Evolutionary conservation across 2,113 vertebrate genomes (phyloP).

Genomic region (Hemiprocne comata): DNA sequence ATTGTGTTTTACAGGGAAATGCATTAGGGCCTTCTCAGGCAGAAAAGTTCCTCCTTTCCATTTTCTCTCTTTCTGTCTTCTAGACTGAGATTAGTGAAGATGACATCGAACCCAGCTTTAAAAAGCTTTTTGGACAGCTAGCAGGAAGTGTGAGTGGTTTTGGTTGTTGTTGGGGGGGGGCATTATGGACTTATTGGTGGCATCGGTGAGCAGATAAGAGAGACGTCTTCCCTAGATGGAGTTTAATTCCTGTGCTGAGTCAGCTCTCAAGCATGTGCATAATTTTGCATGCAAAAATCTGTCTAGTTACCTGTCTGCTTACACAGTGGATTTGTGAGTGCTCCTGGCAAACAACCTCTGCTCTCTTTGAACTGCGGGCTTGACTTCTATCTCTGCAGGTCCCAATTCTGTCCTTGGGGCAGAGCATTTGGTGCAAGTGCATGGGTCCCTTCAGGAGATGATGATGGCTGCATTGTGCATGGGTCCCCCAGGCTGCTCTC

Average conservation of each 20-base stretch:
- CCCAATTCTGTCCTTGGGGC: neutral
- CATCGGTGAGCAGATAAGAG: neutral
- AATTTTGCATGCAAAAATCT: neutral
- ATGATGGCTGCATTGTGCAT: neutral
- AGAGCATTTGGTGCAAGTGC: neutral
- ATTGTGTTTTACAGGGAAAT: neutral
- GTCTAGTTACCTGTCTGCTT: neutral
- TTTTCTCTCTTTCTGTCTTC: neutral
- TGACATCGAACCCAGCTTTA: constrained; percentile 74
- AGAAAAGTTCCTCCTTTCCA: neutral
- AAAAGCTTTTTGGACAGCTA: constrained; percentile 76
- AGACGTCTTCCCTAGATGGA: neutral
- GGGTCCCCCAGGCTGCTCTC: neutral
- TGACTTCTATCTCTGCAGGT: neutral
- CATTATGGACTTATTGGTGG: neutral
- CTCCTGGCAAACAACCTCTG: neutral
- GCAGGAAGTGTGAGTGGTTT: constrained; percentile 76
- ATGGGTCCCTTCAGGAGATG: neutral
- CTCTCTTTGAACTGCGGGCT: neutral
- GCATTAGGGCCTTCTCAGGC: neutral
- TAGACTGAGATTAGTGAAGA: constrained; percentile 75
- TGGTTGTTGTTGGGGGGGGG: too few relatives aligned
- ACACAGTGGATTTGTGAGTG: rapidly evolving
- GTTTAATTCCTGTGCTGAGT: neutral
- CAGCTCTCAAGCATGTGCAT: neutral